Conservation (phyloP, 1,140 invertebrate species). For the Drosophila lacteicornis region DNA sequence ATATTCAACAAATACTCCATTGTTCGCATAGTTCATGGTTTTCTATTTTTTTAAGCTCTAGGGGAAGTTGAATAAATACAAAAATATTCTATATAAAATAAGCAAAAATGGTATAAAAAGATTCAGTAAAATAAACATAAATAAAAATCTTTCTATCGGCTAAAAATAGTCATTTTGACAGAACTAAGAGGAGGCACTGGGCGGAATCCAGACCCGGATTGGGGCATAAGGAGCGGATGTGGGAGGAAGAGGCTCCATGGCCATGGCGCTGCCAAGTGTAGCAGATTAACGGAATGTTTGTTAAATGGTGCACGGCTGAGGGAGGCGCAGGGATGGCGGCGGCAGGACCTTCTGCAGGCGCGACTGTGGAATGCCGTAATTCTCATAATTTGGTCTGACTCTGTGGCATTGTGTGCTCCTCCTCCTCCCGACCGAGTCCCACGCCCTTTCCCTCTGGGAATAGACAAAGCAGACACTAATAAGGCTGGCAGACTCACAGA, state of each 20-base stretch:
- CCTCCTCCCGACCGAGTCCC: slow-evolving; percentile 10
- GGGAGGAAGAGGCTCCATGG: slow-evolving; percentile 49
- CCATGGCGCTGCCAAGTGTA: slow-evolving; percentile 76
- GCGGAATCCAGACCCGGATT: slow-evolving; percentile 11
- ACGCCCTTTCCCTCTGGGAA: slow-evolving; percentile 8
- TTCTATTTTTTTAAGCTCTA: background rate
- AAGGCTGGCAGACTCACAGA: slow-evolving; percentile 46
- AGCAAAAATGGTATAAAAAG: no score
- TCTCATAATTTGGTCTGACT: slow-evolving; percentile 63
- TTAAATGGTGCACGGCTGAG: slow-evolving; percentile 69
- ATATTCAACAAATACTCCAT: background rate
- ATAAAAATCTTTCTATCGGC: background rate
- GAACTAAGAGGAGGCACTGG: background rate
- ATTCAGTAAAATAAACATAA: no score
- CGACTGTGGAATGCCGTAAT: slow-evolving; percentile 39
- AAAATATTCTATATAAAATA: no score
- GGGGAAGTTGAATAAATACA: background rate
- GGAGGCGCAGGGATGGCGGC: background rate
- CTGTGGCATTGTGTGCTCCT: slow-evolving; percentile 33
- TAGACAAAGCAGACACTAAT: slow-evolving; percentile 71
- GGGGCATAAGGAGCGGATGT: slow-evolving; percentile 39
- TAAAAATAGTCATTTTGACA: slow-evolving; percentile 14
- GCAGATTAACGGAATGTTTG: slow-evolving; percentile 81
- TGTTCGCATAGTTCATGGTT: background rate
- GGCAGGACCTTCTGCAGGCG: slow-evolving; percentile 14